A percentile compares a stretch with the other conserved stretches of the same genome.
phyloP scores from a whole-genome alignment of 2,113 vertebrate species.

The Pteruthius melanotis region DNA sequence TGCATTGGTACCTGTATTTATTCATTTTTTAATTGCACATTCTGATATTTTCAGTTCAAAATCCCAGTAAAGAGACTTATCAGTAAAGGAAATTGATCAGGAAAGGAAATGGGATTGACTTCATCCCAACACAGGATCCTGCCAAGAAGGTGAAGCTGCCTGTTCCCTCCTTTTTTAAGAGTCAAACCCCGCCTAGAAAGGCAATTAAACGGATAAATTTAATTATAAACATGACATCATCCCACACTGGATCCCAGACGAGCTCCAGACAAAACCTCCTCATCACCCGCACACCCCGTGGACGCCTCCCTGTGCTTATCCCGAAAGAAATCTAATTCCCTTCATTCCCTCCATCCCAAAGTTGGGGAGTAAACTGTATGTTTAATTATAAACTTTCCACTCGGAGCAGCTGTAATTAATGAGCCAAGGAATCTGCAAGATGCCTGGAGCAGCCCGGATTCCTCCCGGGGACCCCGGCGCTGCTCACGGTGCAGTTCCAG shows the following conservation, averaged over 20 bases:
- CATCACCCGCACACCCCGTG: not conserved
- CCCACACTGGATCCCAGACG: not conserved
- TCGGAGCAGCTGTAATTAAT: slow-evolving; percentile 78
- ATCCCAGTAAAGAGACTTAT: not conserved
- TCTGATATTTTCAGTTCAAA: not conserved
- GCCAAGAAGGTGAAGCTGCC: not conserved
- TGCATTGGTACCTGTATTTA: fast-evolving
- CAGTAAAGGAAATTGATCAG: not conserved
- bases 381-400: slow-evolving; percentile 80
- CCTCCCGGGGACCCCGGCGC: slow-evolving; percentile 65
- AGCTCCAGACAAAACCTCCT: not conserved
- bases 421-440: slow-evolving; percentile 68
- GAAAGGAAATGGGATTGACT: not conserved
- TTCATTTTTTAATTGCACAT: fast-evolving
- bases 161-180: not conserved
- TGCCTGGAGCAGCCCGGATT: slow-evolving; percentile 69
- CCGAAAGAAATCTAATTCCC: slow-evolving; percentile 68
- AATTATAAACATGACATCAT: not conserved
- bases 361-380: slow-evolving; percentile 69
- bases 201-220: not conserved
- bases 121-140: not conserved
- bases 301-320: slow-evolving; percentile 47
- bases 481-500: slow-evolving; percentile 11
- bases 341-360: slow-evolving; percentile 68
- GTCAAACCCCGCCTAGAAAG: fast-evolving